Base-by-base conservation (phyloP, 2,888 invertebrate species). In the Chymomyza amoena region DNA sequence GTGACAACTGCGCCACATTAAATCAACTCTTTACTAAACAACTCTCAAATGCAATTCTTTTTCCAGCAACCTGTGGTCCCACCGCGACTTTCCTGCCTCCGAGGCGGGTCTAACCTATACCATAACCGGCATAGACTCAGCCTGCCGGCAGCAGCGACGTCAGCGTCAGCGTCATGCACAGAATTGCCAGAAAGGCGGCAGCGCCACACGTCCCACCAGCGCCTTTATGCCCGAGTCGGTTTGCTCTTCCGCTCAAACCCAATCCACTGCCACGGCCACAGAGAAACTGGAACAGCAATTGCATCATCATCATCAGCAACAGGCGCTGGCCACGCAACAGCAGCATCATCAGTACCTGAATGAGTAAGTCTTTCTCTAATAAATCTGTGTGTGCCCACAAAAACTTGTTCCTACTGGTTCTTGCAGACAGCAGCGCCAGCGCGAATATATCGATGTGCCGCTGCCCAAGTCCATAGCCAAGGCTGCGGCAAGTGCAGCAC, bases 401-500 rank as follows among this genome's bases (percentile, higher is more conserved):
- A 61, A 69, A 13, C 39, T 15, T 36, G 32, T 13, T 50, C 13
- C 52, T 64, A 64, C 39, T 72, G 75, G 4, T 36, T 16, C n/a
- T 59, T 16, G 13, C 52, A 75, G 67, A 61, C 84, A 91, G 89
- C 90, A 89, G 72, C 86, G 90, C 65, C 90, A 89, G 68, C 89
- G 92, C 39, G 92, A 92, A 70, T 92, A 92, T 64, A 91, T 92
- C 50, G 92, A 92, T 80, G 92, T 92, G 63, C 92, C 92, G 68
- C 83, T 92, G 70, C 92, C 92, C 61, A 92, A 92, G 85, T 91
- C 92, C 25, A 89, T 92, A 56, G 87, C 89, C 45, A 91, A 90
- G 78, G 81, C 88, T 4, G 85, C 82, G 16, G 84, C 87, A 10
- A 70, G 72, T 72, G 81, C 72, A 15, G 72, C 72, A 61, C 64